These are phyloP conservation scores for Merluccius polli DNA, from an alignment of 2,797 vertebrate genomes.

Conservation along the genomic window DNA sequence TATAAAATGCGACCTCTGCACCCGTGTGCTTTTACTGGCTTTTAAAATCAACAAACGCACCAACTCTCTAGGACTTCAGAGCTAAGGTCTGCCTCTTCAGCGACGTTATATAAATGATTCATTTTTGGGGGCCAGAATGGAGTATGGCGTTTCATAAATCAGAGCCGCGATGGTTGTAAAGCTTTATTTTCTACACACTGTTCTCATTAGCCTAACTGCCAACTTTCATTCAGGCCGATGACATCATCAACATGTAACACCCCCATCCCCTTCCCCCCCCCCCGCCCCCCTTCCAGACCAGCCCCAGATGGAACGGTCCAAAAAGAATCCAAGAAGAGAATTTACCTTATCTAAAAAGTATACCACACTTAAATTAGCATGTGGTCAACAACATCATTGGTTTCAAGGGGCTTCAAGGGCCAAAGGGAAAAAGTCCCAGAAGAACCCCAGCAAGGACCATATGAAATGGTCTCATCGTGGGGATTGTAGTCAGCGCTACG, in stretches of 20 bases:
- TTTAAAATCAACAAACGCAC: neutral
- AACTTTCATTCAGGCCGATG: conserved; percentile 3
- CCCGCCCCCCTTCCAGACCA: neutral
- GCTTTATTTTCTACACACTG: neutral
- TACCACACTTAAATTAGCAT: neutral
- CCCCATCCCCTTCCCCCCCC: neutral
- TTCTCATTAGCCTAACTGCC: conserved; percentile 10
- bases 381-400: neutral
- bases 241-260: neutral
- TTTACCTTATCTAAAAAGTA: neutral
- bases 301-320: neutral
- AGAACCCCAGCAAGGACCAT: too few species aligned
- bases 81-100: conserved; percentile 2
- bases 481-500: too few species aligned
- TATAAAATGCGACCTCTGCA: neutral
- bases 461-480: neutral
- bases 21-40: neutral
- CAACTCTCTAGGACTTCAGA: neutral
- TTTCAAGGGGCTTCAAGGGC: neutral
- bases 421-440: neutral
- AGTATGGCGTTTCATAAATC: neutral
- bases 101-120: neutral
- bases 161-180: neutral
- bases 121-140: neutral
- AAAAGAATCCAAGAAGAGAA: neutral